Base-by-base conservation (phyloP, 2,113 vertebrate genomes). In the Psilopsiagon aurifrons region DNA sequence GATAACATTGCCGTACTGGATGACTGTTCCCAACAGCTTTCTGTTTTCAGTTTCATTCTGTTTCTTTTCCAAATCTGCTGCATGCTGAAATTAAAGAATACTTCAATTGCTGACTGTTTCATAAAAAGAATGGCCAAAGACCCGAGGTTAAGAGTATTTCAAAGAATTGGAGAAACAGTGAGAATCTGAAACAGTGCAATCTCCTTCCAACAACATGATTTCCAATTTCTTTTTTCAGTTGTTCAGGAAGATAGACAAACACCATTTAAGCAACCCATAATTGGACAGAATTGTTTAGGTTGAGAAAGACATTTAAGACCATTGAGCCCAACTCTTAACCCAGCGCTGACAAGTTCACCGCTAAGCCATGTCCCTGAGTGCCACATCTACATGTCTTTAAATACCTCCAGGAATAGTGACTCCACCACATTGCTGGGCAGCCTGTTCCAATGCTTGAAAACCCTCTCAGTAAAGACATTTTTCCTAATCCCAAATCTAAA, bases 41-140 rank as follows among this genome's bases (percentile, higher is more conserved):
- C 99, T 98, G 98, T 99, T 99, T 77, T 99, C 99, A 2, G 99
- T 99, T 93, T 99, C 99, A 1, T 99, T 99, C 94, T 99, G 99
- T 85, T 99, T 99, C 98, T 99, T 99, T 84, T 99, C 99, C 96
- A 99, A 92, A 97, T 99, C 99, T 11, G 99, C 99, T 0, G 99
- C 99, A 44, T 99, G 99, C 99, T 99, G 91, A 24, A 90, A 94
- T 47, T 12, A 55, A 60, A 95, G 52, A 92, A n/a, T 46, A 55
- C 54, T 43, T 90, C 35, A 41, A 1, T 1, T n/a, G 31, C 25
- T 52, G 52, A 25, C 54, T 75, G 17, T 11, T 68, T 44, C 9
- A 63, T 20, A 41, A 80, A 57, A 31, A 24, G 22, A 4, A 11
- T 9, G 19, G 39, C 16, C 59, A 79, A 71, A 33, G 10, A 24